Conservation (phyloP, 2,113 vertebrate genomes). For the Coregonus clupeaformis region DNA sequence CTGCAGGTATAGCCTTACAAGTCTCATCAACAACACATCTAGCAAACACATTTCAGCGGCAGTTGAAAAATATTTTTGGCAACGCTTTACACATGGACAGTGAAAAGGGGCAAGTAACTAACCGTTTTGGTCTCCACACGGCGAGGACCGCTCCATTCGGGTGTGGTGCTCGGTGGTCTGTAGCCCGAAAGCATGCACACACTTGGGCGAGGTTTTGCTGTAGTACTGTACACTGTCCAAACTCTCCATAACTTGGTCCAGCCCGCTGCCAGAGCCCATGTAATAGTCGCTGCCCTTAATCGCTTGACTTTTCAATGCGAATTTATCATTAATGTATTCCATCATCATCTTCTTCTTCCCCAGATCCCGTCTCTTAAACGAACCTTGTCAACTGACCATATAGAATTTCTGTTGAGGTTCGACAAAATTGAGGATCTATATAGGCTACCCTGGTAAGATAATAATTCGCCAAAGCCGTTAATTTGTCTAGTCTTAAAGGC, state of each 20-base stretch:
- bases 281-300: slow-evolving; percentile 91
- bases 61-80: too few species aligned
- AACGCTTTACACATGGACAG: too few species aligned
- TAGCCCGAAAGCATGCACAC: slow-evolving; percentile 85
- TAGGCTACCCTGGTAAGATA: slow-evolving; percentile 12
- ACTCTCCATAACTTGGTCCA: slow-evolving; percentile 94
- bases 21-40: too few species aligned
- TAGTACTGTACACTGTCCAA: slow-evolving; percentile 93
- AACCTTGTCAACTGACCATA: slow-evolving; percentile 57
- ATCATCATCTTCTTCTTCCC: slow-evolving; percentile 76
- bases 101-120: slow-evolving; percentile 52
- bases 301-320: slow-evolving; percentile 84
- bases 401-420: slow-evolving; percentile 22
- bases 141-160: slow-evolving; percentile 82
- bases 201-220: slow-evolving; percentile 86
- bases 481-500: slow-evolving; percentile 78
- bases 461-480: slow-evolving; percentile 67
- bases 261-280: slow-evolving; percentile 81
- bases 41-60: too few species aligned
- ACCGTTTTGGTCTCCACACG: slow-evolving; percentile 85
- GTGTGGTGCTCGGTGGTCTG: slow-evolving; percentile 82
- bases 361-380: slow-evolving; percentile 33
- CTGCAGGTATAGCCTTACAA: too few species aligned
- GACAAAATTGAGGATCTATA: slow-evolving; percentile 16
- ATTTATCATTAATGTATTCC: slow-evolving; percentile 97